Conservation (phyloP, 1,140 invertebrate genomes). For the Zaprionus capensis region DNA sequence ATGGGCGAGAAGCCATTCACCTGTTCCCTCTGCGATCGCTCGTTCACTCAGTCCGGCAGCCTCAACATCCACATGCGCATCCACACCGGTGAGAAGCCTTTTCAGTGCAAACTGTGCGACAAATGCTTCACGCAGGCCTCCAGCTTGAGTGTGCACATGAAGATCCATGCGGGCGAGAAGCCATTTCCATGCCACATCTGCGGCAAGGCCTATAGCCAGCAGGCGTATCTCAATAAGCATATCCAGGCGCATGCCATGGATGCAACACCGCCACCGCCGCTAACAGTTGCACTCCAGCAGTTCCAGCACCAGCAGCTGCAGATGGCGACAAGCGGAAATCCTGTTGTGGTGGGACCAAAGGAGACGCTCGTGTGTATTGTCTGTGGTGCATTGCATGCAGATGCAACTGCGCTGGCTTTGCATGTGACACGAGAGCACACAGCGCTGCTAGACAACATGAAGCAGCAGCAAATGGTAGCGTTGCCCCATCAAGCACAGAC, state of each 20-base stretch:
- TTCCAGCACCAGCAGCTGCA: neutral
- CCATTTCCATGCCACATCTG: conserved; percentile 80
- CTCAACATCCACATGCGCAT: conserved; percentile 92
- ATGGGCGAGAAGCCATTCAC: conserved; percentile 86
- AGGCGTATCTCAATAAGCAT: conserved; percentile 82
- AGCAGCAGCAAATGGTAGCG: conserved; percentile 28
- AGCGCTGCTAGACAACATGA: conserved; percentile 70
- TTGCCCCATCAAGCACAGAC: neutral
- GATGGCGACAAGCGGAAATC: conserved; percentile 12
- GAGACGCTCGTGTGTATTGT: conserved; percentile 79
- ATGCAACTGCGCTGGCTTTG: conserved; percentile 68
- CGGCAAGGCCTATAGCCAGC: conserved; percentile 84
- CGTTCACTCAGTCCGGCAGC: conserved; percentile 88
- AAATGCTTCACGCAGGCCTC: conserved; percentile 87
- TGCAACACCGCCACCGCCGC: conserved; percentile 18
- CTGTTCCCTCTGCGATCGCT: conserved; percentile 88
- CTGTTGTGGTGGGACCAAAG: conserved; percentile 10
- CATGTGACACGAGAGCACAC: conserved; percentile 77
- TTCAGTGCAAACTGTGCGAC: conserved; percentile 87
- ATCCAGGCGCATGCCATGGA: conserved; percentile 69
- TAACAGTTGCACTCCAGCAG: neutral
- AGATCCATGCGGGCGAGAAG: conserved; percentile 85
- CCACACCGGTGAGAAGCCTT: conserved; percentile 86
- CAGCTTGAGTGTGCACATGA: conserved; percentile 87
- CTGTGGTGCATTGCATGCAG: conserved; percentile 72